These are phyloP conservation scores for Agrotis clavis DNA, from an alignment of 2,888 invertebrate genomes.

Conservation along the genomic window DNA sequence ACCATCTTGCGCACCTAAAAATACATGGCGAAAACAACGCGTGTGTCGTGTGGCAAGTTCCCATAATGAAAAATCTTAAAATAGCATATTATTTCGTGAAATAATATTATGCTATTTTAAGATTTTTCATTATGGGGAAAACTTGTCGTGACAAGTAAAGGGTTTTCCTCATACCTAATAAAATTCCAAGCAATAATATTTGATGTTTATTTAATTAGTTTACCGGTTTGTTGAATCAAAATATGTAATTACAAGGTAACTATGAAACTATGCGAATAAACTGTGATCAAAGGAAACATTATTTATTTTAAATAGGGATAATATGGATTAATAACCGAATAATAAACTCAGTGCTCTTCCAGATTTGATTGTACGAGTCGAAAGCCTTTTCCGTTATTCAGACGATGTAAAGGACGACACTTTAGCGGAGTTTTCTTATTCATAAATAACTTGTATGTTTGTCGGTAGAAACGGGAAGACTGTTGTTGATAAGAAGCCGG, in stretches of 20 bases:
- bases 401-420: slow-evolving; percentile 45
- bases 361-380: slow-evolving; percentile 44
- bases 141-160: no score
- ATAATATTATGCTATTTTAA: no score
- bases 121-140: no score
- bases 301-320: slow-evolving; percentile 13
- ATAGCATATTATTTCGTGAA: not conserved
- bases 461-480: slow-evolving; percentile 33
- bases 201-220: not conserved
- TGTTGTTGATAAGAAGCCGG: slow-evolving; percentile 56
- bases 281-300: slow-evolving; percentile 7
- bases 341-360: slow-evolving; percentile 23
- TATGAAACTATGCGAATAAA: not conserved
- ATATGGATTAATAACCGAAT: slow-evolving; percentile 28
- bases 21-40: slow-evolving; percentile 18
- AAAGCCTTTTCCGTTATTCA: slow-evolving; percentile 50
- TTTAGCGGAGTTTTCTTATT: slow-evolving; percentile 55
- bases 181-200: not conserved
- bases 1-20: slow-evolving; percentile 6
- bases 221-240: no score
- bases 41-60: slow-evolving; percentile 35
- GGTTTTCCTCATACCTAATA: slow-evolving; percentile 12
- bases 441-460: slow-evolving; percentile 50
- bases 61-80: not conserved
- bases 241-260: no score